phyloP scores from a whole-genome alignment of 2,113 vertebrate genomes.

The Phaetusa simplex region DNA sequence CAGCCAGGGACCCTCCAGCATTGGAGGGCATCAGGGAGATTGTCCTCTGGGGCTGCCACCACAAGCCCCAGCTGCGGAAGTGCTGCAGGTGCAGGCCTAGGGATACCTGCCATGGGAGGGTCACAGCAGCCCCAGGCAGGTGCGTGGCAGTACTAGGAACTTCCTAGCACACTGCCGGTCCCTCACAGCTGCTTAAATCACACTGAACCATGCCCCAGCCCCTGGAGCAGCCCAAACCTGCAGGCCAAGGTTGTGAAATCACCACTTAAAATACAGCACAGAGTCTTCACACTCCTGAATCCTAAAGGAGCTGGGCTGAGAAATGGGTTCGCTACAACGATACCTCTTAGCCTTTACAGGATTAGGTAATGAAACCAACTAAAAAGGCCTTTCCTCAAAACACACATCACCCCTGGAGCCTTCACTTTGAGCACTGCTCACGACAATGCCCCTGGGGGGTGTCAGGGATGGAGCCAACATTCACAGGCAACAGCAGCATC shows the following conservation, averaged over 20 bases:
- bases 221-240: neutral
- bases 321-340: accelerated
- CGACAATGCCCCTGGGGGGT: too few species aligned
- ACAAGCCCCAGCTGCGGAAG: neutral
- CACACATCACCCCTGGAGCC: neutral
- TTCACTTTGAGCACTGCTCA: neutral
- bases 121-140: neutral
- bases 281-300: neutral
- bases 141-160: accelerated
- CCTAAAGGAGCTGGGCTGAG: neutral
- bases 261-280: neutral
- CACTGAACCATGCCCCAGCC: neutral
- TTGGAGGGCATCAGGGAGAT: accelerated
- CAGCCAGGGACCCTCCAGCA: neutral
- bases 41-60: neutral
- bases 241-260: neutral
- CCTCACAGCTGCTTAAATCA: neutral
- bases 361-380: neutral
- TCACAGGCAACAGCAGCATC: neutral
- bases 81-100: neutral
- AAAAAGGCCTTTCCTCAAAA: neutral
- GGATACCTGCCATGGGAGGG: too few species aligned
- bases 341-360: accelerated
- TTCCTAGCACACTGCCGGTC: neutral
- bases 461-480: neutral